Base-by-base conservation (phyloP, 1,140 invertebrate genomes). In the Rhizoglyphus robini region DNA sequence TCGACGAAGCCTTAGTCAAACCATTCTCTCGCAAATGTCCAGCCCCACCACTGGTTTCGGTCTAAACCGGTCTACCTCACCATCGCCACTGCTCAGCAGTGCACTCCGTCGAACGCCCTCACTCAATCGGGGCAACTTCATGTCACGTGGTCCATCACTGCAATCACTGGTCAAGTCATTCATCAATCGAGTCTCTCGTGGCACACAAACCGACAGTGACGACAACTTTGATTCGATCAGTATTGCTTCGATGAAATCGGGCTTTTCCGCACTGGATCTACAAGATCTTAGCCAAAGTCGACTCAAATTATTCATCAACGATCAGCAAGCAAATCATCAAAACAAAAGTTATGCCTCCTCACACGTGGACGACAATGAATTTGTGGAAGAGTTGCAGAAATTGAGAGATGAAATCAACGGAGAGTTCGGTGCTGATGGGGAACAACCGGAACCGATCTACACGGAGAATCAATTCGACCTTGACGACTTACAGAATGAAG, bases 181-280 rank as follows among this genome's bases (percentile, higher is more conserved):
- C 3, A 32, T 60, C 15, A 60, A 60, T 60, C 15, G 27, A 60
- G 58, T 60, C 2, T 60, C 58, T 23, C 58, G 58, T 46, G 58
- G 58, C 15, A 60, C 58, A n/a, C 58, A 60, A 46, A 60, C 58
- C n/a, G 58, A 60, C 36, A 34, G 58, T 34, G 58, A 60, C 27
- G 30, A 60, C 29, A 60, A 60, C 27, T 3, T 29, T 60, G 58
- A 60, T 46, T 1, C 3, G 15, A 3, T 60, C 2, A 38, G 32
- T 27, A 60, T 60, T 60, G 58, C 58, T 20, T 60, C 58, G 27
- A 11, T 60, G 11, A 60, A 29, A 34, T 60, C 58, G 3, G 58
- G 58, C 13, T 60, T 60, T 32, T 60, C 58, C 13, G 58, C 58
- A 18, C 13, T 60, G 31, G 58, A 29, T 18, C 18, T 11, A 20